Base-by-base conservation (phyloP, 2,888 invertebrate species). In the Therioaphis trifolii region DNA sequence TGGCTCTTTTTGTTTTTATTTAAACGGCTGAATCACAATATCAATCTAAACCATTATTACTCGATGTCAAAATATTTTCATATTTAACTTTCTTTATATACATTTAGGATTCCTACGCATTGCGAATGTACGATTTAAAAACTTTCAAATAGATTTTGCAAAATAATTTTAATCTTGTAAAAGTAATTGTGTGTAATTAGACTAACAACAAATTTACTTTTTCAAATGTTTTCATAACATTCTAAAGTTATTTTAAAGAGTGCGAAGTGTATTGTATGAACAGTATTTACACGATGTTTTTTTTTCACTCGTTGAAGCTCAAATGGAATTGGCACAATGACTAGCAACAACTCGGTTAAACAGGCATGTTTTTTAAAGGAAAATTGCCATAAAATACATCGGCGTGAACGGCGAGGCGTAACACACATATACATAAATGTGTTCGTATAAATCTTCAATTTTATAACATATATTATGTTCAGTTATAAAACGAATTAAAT, bases 151-250 rank as follows among this genome's bases (percentile, higher is more conserved):
- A 35, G n/a, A 76, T 63, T 63, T 40, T 24, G 4, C 4, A 21
- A 1, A 15, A 46, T 21, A 77, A 35, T 49, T 29, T 15, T 29
- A 35, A 35, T 43, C 49, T 46, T n/a, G 46, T 24, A 21, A 29
- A 63, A 77, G 49, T 49, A 63, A 61, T 12, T 27, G 43, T 40
- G 40, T 75, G 24, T 58, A 58, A 43, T 40, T 58, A 61, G n/a
- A 46, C 46, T 63, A 11, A 63, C 46, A 14, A 77, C n/a, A 0
- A 49, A 76, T 46, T 76, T 29, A 61, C 29, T 43, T 46, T 61
- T 27, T 27, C 27, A 43, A 21, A 55, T 35, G 35, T 55, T 55
- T 55, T 55, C 11, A 3, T 15, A 21, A 24, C 18, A 4, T 18
- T 55, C 7, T 55, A 40, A 15, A 40, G 29, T 24, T 40, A 55